A percentile compares a stretch with the other conserved stretches of the same genome.
Evolutionary conservation across 2,113 vertebrate genomes (phyloP).

Genomic region (Scolopax mira): DNA sequence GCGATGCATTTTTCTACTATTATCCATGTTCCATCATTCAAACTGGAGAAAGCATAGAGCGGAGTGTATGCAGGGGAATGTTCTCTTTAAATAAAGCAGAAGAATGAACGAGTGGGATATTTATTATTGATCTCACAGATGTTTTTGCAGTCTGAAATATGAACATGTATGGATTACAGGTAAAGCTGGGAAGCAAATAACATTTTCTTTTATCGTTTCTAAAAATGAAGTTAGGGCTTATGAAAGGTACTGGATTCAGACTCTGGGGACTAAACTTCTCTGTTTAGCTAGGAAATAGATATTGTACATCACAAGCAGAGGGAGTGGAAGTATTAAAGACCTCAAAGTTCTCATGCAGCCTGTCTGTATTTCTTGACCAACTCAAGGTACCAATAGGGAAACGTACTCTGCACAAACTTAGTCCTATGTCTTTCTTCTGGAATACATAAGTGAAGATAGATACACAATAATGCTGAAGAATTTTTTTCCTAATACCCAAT

Average conservation of each 20-base stretch:
- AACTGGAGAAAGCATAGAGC: neutral
- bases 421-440: neutral
- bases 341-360: neutral
- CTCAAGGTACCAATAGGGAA: neutral
- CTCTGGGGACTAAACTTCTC: conserved; percentile 45
- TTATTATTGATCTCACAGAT: conserved; percentile 53
- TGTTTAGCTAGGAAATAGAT: conserved; percentile 56
- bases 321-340: conserved; percentile 39
- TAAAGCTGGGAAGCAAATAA: conserved; percentile 59
- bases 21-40: neutral
- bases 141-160: conserved; percentile 38
- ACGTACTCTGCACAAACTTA: neutral
- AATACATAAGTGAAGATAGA: neutral
- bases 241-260: conserved; percentile 49
- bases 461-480: neutral
- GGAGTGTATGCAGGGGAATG: neutral
- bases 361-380: neutral
- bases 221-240: conserved; percentile 65
- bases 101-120: neutral
- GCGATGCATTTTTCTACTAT: neutral
- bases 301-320: conserved; percentile 53
- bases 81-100: conserved; percentile 29
- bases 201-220: conserved; percentile 59
- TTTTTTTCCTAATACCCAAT: neutral
- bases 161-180: conserved; percentile 57